Percentiles rank a stretch among this genome's conserved stretches.
phyloP scores from a whole-genome alignment of 2,113 vertebrate species.

The Megaptera novaeangliae region DNA sequence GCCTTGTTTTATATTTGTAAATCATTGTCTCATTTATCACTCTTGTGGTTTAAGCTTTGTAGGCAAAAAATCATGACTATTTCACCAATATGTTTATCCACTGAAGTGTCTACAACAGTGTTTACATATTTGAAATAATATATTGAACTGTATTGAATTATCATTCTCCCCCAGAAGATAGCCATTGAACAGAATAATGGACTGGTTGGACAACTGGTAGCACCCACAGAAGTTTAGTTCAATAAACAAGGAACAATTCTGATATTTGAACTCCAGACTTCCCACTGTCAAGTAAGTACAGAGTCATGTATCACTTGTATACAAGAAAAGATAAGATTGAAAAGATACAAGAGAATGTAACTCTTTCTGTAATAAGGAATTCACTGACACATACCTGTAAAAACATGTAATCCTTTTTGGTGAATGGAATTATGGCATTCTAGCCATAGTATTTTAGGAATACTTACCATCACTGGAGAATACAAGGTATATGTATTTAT shows the following conservation, averaged over 20 bases:
- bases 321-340: neutral
- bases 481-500: neutral
- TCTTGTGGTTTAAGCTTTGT: neutral
- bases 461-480: neutral
- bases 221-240: neutral
- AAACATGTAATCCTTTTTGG: neutral
- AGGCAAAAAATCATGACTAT: neutral
- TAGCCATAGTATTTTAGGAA: neutral
- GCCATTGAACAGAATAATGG: neutral
- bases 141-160: neutral
- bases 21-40: neutral
- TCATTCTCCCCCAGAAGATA: neutral
- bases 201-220: neutral
- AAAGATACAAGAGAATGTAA: neutral
- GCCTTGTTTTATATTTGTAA: neutral
- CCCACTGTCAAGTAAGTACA: neutral
- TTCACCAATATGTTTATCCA: neutral
- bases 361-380: neutral
- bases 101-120: neutral
- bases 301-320: neutral
- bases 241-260: neutral
- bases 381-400: neutral
- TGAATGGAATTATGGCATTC: neutral
- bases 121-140: neutral
- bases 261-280: neutral